phyloP scores from a whole-genome alignment of 2,888 invertebrate genomes.

The Drosophila multiciliata region DNA sequence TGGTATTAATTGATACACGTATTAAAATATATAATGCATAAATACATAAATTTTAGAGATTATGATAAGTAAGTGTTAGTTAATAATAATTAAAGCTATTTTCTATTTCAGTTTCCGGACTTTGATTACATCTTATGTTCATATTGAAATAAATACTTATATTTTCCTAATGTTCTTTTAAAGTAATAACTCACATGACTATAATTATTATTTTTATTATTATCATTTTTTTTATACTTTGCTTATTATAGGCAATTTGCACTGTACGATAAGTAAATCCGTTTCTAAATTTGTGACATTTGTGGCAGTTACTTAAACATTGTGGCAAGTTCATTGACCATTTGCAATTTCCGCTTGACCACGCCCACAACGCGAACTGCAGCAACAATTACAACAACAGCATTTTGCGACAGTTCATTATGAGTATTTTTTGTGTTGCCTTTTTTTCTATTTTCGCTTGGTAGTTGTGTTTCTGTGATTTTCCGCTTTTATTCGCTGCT shows the following conservation, averaged over 20 bases:
- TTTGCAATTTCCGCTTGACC: slow-evolving; percentile 53
- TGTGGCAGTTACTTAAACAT: slow-evolving; percentile 35
- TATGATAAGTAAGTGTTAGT: no score
- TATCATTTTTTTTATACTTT: background rate
- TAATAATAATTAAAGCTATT: no score
- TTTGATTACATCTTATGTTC: background rate
- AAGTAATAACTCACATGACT: background rate
- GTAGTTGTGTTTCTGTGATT: slow-evolving; percentile 27
- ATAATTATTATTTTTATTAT: no score
- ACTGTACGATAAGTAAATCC: background rate
- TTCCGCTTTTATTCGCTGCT: slow-evolving; percentile 48
- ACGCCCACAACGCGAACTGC: slow-evolving; percentile 44
- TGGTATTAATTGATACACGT: background rate
- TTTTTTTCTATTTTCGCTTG: slow-evolving; percentile 8
- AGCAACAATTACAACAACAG: slow-evolving; percentile 22
- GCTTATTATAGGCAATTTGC: background rate
- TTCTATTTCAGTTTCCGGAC: background rate
- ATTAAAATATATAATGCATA: background rate
- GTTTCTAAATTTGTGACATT: slow-evolving; percentile 5
- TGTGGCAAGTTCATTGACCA: slow-evolving; percentile 61
- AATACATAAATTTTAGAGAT: no score
- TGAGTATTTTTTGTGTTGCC: slow-evolving; percentile 22
- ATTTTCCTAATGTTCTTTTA: background rate
- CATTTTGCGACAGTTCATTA: slow-evolving; percentile 60
- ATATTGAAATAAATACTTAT: background rate